Evolutionary conservation across 2,113 vertebrate species (phyloP).

Genomic region (Colaptes auratus): DNA sequence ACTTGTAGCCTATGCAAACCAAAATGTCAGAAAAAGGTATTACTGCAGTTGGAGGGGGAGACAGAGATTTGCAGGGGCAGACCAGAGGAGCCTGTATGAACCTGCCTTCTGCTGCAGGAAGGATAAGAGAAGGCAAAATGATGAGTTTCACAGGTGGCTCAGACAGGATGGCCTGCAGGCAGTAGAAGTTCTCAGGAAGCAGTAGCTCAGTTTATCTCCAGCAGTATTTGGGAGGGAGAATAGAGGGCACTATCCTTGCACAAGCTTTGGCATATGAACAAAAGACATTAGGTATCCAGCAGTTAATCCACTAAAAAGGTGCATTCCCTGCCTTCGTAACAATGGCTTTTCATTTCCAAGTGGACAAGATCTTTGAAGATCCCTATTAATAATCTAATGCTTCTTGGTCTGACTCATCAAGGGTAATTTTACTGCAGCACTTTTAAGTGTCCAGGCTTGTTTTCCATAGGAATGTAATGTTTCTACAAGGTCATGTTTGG

Average conservation of each 20-base stretch:
- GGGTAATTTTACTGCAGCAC: not conserved
- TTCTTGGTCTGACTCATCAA: not conserved
- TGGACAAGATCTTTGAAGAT: not conserved
- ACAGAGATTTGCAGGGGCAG: not conserved
- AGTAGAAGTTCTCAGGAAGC: not conserved
- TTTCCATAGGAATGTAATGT: not conserved
- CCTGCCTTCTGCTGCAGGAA: constrained; percentile 47
- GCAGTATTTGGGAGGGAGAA: not conserved
- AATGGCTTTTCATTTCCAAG: not conserved
- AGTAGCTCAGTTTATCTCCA: not conserved
- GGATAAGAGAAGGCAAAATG: constrained; percentile 26
- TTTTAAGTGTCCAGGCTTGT: constrained; percentile 10
- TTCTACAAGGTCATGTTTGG: not conserved
- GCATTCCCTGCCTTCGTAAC: not conserved
- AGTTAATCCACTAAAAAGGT: not conserved
- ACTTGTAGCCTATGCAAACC: constrained; percentile 1
- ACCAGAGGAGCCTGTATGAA: constrained; percentile 17
- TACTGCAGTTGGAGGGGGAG: not conserved
- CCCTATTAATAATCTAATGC: not conserved
- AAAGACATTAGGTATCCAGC: not conserved
- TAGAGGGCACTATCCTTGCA: not conserved
- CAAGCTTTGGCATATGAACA: not conserved
- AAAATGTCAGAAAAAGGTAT: constrained; percentile 5
- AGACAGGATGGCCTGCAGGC: constrained; percentile 16
- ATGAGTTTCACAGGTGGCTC: constrained; percentile 49